These are phyloP conservation scores for Paradisaea rubra DNA, from an alignment of 2,113 vertebrate species.

Conservation along the genomic window DNA sequence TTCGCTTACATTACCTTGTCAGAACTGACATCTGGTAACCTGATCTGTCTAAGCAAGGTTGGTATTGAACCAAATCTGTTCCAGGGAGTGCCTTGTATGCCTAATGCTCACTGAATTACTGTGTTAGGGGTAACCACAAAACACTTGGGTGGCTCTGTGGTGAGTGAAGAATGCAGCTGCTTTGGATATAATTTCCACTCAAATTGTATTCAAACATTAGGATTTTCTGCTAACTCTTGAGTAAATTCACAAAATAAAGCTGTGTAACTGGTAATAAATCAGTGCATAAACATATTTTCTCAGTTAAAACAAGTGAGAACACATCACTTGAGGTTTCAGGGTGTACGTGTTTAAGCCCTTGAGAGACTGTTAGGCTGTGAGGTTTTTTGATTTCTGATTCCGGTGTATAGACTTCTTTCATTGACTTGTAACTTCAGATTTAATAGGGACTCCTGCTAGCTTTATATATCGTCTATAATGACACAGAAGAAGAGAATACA, in stretches of 20 bases:
- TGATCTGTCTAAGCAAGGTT: conserved; percentile 12
- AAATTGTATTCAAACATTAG: not conserved
- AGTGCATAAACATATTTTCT: not conserved
- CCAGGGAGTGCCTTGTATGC: not conserved
- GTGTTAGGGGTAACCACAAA: conserved; percentile 14
- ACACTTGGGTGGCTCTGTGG: not conserved
- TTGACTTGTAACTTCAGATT: not conserved
- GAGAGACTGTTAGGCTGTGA: not conserved
- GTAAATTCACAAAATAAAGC: conserved; percentile 16
- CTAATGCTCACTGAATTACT: not conserved
- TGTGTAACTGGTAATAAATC: not conserved
- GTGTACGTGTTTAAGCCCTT: not conserved
- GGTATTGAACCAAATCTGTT: not conserved
- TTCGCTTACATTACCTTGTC: not conserved
- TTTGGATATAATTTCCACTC: conserved; percentile 21
- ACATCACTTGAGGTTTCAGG: not conserved
- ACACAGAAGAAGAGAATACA: not conserved
- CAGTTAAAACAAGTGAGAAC: conserved; percentile 12
- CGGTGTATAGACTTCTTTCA: not conserved
- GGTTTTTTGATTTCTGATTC: not conserved
- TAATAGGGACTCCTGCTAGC: not conserved
- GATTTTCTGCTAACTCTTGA: conserved; percentile 11
- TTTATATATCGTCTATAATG: not conserved
- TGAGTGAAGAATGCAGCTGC: conserved; percentile 10
- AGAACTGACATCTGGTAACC: conserved; percentile 5